Evolutionary conservation across 1,140 invertebrate species (phyloP).

Genomic region (Ceratitis capitata): DNA sequence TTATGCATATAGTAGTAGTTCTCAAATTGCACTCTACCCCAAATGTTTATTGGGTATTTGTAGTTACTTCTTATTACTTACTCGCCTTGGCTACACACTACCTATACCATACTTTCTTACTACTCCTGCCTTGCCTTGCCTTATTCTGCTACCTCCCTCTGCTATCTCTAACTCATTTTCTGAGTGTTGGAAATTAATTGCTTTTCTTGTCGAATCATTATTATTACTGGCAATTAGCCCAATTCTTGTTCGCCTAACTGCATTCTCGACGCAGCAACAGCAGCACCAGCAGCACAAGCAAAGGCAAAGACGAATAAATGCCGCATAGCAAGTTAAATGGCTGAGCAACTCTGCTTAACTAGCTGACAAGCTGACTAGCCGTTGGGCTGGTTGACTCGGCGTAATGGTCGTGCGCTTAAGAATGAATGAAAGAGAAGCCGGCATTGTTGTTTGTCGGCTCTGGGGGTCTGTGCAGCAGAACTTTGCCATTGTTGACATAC

Average conservation of each 20-base stretch:
- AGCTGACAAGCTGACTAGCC: too few species aligned
- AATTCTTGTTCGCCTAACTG: constrained; percentile 30
- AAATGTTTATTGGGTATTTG: too few species aligned
- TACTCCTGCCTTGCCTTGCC: not conserved
- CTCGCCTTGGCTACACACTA: not conserved
- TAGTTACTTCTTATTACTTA: too few species aligned
- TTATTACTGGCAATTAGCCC: constrained; percentile 36
- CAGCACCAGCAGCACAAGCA: not conserved
- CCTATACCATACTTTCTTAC: not conserved
- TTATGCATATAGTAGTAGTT: too few species aligned
- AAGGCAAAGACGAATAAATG: not conserved
- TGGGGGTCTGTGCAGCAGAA: not conserved
- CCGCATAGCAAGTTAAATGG: not conserved
- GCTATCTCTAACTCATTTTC: not conserved
- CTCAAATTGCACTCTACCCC: too few species aligned
- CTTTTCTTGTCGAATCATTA: constrained; percentile 32
- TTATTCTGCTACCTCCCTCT: too few species aligned
- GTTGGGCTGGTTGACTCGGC: not conserved
- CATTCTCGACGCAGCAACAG: not conserved
- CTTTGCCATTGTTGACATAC: constrained; percentile 19
- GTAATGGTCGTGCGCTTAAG: not conserved
- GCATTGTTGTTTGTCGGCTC: not conserved
- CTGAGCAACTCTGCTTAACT: too few species aligned
- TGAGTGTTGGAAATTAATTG: constrained; percentile 29
- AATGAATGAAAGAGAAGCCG: not conserved